A percentile compares a stretch with the other conserved stretches of the same genome.
phyloP scores from a whole-genome alignment of 2,113 vertebrate genomes.

The Ciconia stormi region DNA sequence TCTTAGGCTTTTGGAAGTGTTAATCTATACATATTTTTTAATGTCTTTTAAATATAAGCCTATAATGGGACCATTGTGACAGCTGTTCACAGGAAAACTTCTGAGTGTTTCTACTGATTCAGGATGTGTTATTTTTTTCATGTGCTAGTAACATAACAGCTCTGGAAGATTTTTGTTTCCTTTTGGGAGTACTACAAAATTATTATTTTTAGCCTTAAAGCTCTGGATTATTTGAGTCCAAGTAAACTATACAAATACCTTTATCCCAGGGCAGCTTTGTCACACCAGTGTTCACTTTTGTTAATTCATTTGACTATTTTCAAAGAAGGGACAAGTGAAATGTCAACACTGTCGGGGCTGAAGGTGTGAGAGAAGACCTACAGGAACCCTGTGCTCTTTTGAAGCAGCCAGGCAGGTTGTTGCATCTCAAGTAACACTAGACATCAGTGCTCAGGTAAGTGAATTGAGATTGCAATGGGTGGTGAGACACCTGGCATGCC shows the following conservation, averaged over 20 bases:
- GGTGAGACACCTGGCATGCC: background rate
- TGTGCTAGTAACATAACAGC: background rate
- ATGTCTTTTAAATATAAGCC: background rate
- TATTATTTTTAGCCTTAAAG: background rate
- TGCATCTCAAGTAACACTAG: background rate
- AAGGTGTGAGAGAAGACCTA: background rate
- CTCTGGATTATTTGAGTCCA: background rate
- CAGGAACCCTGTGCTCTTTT: background rate
- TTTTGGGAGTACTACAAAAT: background rate
- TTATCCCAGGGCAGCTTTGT: background rate
- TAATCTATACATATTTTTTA: background rate
- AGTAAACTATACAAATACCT: background rate
- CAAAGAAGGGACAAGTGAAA: background rate
- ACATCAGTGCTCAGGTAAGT: background rate
- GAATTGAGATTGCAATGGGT: background rate
- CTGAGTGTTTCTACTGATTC: background rate
- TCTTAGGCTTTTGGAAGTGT: background rate
- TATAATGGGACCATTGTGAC: background rate
- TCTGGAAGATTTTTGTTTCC: background rate
- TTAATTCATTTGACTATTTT: background rate
- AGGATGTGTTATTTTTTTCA: background rate
- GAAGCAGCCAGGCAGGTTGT: background rate
- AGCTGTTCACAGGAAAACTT: background rate
- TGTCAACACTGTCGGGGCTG: background rate
- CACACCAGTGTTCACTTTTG: background rate